These are phyloP conservation scores for Orthonychiurus folsomi DNA, from an alignment of 2,888 invertebrate species.

Conservation along the genomic window DNA sequence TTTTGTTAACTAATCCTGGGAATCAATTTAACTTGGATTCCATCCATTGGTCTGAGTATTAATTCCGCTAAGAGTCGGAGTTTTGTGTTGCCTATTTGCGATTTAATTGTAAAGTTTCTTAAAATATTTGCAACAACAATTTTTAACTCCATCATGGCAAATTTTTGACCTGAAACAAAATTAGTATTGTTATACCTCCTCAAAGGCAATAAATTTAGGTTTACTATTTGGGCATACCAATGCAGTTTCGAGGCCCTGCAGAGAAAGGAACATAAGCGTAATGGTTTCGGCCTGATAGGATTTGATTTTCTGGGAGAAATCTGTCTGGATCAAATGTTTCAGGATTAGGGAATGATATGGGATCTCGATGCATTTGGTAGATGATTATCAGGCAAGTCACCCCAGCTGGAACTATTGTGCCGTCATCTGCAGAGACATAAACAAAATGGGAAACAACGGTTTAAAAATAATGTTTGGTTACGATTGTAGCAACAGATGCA, in stretches of 20 bases:
- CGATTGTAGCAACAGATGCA: neutral
- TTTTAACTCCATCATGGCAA: conserved; percentile 53
- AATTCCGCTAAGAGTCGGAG: conserved; percentile 52
- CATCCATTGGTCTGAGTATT: conserved; percentile 53
- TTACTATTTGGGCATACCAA: no score
- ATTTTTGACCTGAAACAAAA: conserved; percentile 52
- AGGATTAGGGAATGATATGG: conserved; percentile 27
- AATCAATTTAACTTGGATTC: conserved; percentile 47
- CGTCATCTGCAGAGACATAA: conserved; percentile 33
- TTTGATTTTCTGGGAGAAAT: conserved; percentile 24
- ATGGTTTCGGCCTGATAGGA: conserved; percentile 23
- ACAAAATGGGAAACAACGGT: no score
- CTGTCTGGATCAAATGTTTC: conserved; percentile 29
- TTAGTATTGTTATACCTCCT: no score
- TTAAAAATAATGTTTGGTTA: neutral
- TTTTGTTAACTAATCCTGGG: neutral
- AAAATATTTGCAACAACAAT: conserved; percentile 52
- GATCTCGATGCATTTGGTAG: conserved; percentile 22
- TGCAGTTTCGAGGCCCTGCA: conserved; percentile 31
- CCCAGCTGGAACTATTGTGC: conserved; percentile 21
- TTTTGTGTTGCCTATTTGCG: conserved; percentile 52
- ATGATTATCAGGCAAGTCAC: conserved; percentile 14
- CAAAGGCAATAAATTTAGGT: neutral
- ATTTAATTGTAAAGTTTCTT: conserved; percentile 50
- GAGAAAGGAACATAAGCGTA: conserved; percentile 40